These are phyloP conservation scores for Rambutsinella grinnellia DNA, from an alignment of 2,888 invertebrate genomes.

Conservation along the genomic window DNA sequence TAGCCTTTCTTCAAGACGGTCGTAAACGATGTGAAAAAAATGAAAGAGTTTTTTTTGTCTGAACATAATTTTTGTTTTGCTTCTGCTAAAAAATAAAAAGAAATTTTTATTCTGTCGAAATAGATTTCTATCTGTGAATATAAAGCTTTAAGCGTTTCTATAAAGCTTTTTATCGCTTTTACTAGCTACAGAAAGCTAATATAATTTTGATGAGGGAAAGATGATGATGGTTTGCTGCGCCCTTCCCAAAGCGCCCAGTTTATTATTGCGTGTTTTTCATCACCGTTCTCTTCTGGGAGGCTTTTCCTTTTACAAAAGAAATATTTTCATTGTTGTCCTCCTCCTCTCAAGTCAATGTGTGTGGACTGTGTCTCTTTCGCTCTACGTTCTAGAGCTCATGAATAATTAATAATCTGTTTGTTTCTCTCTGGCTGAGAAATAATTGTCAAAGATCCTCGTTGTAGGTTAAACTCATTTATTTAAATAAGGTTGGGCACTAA, in stretches of 20 bases:
- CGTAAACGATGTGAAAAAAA: slow-evolving; percentile 47
- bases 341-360: background rate
- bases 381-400: slow-evolving; percentile 30
- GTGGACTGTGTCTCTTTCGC: background rate
- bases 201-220: slow-evolving; percentile 45
- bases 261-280: slow-evolving; percentile 56
- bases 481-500: slow-evolving; percentile 42
- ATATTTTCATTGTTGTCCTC: background rate
- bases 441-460: slow-evolving; percentile 46
- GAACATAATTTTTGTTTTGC: slow-evolving; percentile 3
- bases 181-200: slow-evolving; percentile 37
- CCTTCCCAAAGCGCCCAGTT: slow-evolving; percentile 53
- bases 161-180: slow-evolving; percentile 5
- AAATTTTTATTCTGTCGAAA: slow-evolving; percentile 29
- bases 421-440: slow-evolving; percentile 42
- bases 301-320: slow-evolving; percentile 39
- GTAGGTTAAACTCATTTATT: slow-evolving; percentile 42
- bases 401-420: slow-evolving; percentile 56
- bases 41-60: no score
- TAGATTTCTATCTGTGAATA: background rate
- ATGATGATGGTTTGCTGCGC: slow-evolving; percentile 46
- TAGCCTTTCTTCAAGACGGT: no score
- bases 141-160: slow-evolving; percentile 42
- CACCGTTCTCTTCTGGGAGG: slow-evolving; percentile 53
- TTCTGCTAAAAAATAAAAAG: slow-evolving; percentile 4